Evolutionary conservation across 2,113 vertebrate species (phyloP).

Genomic region (Muscicapa adusta): DNA sequence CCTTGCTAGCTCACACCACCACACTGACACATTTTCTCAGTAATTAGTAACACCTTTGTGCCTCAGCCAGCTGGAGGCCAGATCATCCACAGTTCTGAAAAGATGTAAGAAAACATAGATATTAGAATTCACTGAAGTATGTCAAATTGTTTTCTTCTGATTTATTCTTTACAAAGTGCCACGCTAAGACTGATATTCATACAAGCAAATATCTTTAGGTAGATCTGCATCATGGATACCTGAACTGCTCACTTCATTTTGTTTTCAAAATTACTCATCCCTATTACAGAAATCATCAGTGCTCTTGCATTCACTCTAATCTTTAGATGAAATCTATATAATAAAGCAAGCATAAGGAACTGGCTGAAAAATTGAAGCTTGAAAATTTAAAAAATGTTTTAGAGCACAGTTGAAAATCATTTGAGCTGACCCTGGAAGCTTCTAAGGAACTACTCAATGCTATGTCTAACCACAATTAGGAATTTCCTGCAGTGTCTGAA

Average conservation of each 20-base stretch:
- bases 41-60: not conserved
- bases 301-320: not conserved
- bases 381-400: not conserved
- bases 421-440: not conserved
- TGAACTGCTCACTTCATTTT: not conserved
- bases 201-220: not conserved
- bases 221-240: not conserved
- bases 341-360: not conserved
- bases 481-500: not conserved
- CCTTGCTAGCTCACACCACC: accelerated
- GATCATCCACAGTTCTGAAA: not conserved
- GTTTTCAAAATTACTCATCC: not conserved
- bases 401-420: not conserved
- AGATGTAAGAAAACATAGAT: not conserved
- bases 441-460: not conserved
- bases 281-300: not conserved
- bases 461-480: not conserved
- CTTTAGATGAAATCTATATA: not conserved
- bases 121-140: not conserved
- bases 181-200: not conserved
- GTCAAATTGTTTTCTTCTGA: not conserved
- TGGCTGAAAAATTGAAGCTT: not conserved
- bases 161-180: not conserved
- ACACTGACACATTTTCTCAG: not conserved
- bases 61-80: not conserved